These are phyloP conservation scores for Omphaloscelis lunosa DNA, from an alignment of 2,888 invertebrate species.

Conservation along the genomic window DNA sequence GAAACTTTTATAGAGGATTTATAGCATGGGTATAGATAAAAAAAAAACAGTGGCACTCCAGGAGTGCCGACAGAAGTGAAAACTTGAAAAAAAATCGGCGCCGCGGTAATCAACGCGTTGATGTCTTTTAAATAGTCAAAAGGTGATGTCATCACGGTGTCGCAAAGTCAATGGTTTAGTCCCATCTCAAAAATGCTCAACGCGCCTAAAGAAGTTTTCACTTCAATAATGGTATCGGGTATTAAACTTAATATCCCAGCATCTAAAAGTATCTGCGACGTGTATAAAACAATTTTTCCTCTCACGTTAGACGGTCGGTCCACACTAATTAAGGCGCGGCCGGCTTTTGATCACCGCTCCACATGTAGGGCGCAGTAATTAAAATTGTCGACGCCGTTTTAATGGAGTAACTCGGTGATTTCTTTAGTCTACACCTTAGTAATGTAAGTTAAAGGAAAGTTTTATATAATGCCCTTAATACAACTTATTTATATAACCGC, in stretches of 20 bases:
- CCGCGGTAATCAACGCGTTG: no score
- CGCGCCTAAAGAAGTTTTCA: no score
- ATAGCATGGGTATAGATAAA: no score
- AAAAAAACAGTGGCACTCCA: no score
- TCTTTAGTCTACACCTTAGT: neutral
- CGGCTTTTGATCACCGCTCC: slow-evolving; percentile 32
- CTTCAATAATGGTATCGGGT: neutral
- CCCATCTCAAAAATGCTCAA: no score
- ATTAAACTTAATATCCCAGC: neutral
- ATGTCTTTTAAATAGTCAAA: no score
- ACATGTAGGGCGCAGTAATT: slow-evolving; percentile 50
- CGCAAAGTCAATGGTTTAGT: no score
- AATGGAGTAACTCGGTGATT: slow-evolving; percentile 26
- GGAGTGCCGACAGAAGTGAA: no score
- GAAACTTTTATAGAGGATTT: no score
- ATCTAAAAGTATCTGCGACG: neutral
- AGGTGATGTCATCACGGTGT: no score
- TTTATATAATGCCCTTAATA: neutral
- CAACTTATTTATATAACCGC: no score
- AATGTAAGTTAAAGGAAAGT: neutral
- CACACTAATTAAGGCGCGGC: slow-evolving; percentile 46
- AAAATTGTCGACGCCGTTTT: slow-evolving; percentile 41
- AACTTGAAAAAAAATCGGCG: no score
- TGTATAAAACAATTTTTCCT: slow-evolving; percentile 38
- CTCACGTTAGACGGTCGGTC: slow-evolving; percentile 26